Percentiles rank a stretch among this genome's conserved stretches.
These are phyloP conservation scores for Lampris incognitus DNA, from an alignment of 2,113 vertebrate species.

Conservation along the genomic window DNA sequence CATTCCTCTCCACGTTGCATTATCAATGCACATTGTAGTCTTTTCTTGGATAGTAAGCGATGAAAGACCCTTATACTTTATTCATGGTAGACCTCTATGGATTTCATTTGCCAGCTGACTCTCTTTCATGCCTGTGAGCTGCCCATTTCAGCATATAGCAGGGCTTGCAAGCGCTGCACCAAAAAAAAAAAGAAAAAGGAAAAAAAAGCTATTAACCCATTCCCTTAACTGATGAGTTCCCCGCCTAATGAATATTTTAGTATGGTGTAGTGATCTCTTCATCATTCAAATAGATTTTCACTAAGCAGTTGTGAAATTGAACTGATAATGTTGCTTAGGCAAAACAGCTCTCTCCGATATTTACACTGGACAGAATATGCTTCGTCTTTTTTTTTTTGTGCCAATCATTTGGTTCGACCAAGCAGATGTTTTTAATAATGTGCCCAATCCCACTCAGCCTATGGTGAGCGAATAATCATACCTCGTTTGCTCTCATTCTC, in stretches of 20 bases:
- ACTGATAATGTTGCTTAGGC: conserved; percentile 2
- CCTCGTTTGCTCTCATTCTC: no score
- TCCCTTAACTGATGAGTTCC: conserved; percentile 54
- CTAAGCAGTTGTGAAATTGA: conserved; percentile 19
- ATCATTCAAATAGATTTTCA: conserved; percentile 56
- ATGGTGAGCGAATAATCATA: no score
- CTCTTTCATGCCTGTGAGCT: neutral
- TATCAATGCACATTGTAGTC: neutral
- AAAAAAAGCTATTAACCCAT: conserved; percentile 37
- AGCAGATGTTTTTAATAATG: conserved; percentile 1
- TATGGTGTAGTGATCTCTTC: conserved; percentile 39
- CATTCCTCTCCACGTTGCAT: no score
- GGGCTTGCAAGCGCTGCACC: conserved; percentile 24
- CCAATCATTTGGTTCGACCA: neutral
- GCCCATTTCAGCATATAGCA: conserved; percentile 41
- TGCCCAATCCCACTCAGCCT: neutral
- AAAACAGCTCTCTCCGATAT: neutral
- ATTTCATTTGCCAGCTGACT: conserved; percentile 6
- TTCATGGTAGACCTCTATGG: conserved; percentile 8
- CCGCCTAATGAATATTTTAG: conserved; percentile 72
- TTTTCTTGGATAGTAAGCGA: neutral
- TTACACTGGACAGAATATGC: neutral
- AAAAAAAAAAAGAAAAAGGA: conserved; percentile 30
- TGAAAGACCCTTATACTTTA: conserved; percentile 43
- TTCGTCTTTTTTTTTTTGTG: conserved; percentile 8